Evolutionary conservation across 2,888 invertebrate genomes (phyloP).

Genomic region (Margaritifera margaritifera): DNA sequence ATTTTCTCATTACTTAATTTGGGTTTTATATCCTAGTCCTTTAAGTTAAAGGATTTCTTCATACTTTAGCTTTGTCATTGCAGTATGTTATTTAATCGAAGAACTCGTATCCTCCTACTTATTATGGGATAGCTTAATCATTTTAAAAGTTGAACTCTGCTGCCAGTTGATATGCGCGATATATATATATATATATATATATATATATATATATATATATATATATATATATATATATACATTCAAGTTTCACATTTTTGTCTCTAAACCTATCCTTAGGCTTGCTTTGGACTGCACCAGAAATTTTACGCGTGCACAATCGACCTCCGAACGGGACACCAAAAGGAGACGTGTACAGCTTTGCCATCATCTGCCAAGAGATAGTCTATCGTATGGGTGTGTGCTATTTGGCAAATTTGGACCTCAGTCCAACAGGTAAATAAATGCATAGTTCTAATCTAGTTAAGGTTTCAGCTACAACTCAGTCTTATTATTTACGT

Average conservation of each 20-base stretch:
- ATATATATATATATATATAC: background rate
- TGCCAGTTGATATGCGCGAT: too few relatives aligned
- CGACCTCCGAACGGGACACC: constrained; percentile 63
- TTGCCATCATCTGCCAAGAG: constrained; percentile 92
- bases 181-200: background rate
- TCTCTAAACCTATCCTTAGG: constrained; percentile 22
- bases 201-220: background rate
- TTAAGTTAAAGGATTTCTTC: too few relatives aligned
- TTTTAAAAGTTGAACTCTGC: too few relatives aligned
- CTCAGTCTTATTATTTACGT: too few relatives aligned
- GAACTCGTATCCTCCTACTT: too few relatives aligned
- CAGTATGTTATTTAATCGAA: too few relatives aligned
- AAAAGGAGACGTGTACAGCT: constrained; percentile 83
- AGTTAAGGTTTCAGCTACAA: background rate
- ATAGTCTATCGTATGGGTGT: constrained; percentile 79
- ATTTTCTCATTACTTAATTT: too few relatives aligned
- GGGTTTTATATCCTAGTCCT: too few relatives aligned
- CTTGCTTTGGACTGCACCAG: constrained; percentile 59
- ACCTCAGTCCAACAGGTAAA: constrained; percentile 64
- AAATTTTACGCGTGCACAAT: constrained; percentile 74
- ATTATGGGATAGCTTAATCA: too few relatives aligned
- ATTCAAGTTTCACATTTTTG: background rate
- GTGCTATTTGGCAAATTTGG: constrained; percentile 63
- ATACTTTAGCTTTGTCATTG: too few relatives aligned
- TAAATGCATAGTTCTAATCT: background rate